Base-by-base conservation (phyloP, 2,888 invertebrate species). In the Litoditis marina region DNA sequence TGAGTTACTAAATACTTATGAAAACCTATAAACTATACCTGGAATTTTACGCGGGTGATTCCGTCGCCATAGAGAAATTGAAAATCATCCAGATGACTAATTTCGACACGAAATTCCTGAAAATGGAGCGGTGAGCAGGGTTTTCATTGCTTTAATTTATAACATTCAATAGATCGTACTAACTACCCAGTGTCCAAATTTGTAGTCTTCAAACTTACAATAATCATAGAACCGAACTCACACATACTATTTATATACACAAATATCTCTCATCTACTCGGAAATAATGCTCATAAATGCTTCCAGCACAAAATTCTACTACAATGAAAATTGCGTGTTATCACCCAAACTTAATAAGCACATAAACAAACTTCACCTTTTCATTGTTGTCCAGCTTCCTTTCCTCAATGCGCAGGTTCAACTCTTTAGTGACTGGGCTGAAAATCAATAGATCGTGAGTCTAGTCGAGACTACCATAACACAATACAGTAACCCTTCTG, bases 51-150 rank as follows among this genome's bases (percentile, higher is more conserved):
- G 19, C 44, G 3, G 19, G 44, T 44, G 5, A 44, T 44, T 5
- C 44, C 44, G 6, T 44, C 44, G 44, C 44, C 44, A 22, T 22
- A 44, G 25, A 44, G 44, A 8, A 44, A 44, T 5, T 22, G 44
- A 8, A 44, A 44, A 44, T 44, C 44, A 44, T 44, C 44, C 5
- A 22, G 44, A 44, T 44, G 44, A 44, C 44, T 44, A 44, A 44
- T 25, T 44, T 44, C 44, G 19, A 44, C 44, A 44, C 44, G 44
- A 44, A 44, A 44, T 25, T 44, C 44, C 44, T 44, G 25, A 22
- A 44, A 44, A 44, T 22, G 39, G 25, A 3, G 8, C 25, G 19
- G 6, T 8, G 44, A n/a, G n/a, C n/a, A n/a, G n/a, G n/a, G n/a
- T n/a, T n/a, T n/a, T n/a, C n/a, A n/a, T n/a, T n/a, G n/a, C n/a